Evolutionary conservation across 2,888 invertebrate species (phyloP), one percentile per base, ranked within the genome.

Genomic region (Cetonia aurata): DNA sequence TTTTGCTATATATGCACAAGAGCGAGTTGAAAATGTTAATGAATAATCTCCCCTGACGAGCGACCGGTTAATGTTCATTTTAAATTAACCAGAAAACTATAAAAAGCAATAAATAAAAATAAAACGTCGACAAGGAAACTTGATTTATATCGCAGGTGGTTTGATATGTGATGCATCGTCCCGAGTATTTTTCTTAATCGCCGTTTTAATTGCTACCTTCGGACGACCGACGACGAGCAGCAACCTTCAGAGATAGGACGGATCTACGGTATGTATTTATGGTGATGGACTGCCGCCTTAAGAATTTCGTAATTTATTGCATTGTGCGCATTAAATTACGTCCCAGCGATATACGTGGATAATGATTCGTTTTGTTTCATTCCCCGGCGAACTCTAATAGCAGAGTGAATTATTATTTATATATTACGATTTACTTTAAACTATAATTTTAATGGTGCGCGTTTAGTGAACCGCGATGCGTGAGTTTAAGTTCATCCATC

Each of bases 91-190:
- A 57, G 50, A 71, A 71, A 71, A 59, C 71, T 71, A 67, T 71
- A 67, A 71, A 25, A 71, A 68, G 71, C 56, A 56, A 68, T 71
- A 71, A 71, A 71, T 62, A 71, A 71, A 71, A 71, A 71, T 31
- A 68, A 62, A 65, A 59, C 25, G 65, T 60, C 62, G 42, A 60
- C 65, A 73, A 70, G 68, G 69, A 72, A 59, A 59, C 72, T 79
- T 82, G 82, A 82, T 83, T 82, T 83, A 83, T 80, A 76, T 71
- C 75, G 76, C 82, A 81, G 81, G 79, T 80, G 82, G 78, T 75
- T 80, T 83, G 83, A 83, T 83, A 83, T 83, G 83, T 83, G 82
- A 82, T 76, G 80, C 80, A 80, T 80, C 80, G 80, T 80, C 80
- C 77, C 75, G 79, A 79, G 79, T 79, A 78, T 79, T 79, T 75